Conservation (phyloP, 2,113 vertebrate species). For the Brachyistius frenatus region DNA sequence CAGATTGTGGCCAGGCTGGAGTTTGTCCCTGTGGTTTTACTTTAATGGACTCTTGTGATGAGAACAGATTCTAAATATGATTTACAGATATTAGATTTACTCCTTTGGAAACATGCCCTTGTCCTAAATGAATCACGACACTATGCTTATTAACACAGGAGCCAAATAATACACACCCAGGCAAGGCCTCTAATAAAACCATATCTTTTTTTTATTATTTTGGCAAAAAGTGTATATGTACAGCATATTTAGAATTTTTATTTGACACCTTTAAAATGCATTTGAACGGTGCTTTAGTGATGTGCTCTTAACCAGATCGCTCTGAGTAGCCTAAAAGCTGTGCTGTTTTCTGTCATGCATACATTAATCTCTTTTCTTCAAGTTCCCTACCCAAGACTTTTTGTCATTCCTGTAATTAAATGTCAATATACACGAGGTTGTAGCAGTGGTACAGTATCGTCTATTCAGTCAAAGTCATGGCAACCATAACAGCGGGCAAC, state of each 20-base stretch:
- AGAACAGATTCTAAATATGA: slow-evolving; percentile 62
- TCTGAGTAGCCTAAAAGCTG: slow-evolving; percentile 75
- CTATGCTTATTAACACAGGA: not conserved
- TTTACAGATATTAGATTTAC: slow-evolving; percentile 59
- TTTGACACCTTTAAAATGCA: slow-evolving; percentile 84
- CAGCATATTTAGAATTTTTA: slow-evolving; percentile 77
- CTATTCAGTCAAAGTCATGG: slow-evolving; percentile 63
- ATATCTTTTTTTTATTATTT: slow-evolving; percentile 79
- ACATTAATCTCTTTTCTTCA: slow-evolving; percentile 56
- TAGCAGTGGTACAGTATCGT: slow-evolving; percentile 47
- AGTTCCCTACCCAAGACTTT: slow-evolving; percentile 16
- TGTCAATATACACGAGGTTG: slow-evolving; percentile 39
- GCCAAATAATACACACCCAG: slow-evolving; percentile 46
- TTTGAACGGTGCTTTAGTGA: slow-evolving; percentile 80
- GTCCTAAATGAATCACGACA: slow-evolving; percentile 34
- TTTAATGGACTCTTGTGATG: slow-evolving; percentile 64
- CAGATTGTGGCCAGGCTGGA: slow-evolving; percentile 33
- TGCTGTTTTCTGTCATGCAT: slow-evolving; percentile 80
- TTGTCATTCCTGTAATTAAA: slow-evolving; percentile 45
- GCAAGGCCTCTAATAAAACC: slow-evolving; percentile 76
- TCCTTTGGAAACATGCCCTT: slow-evolving; percentile 48
- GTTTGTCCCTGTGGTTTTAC: slow-evolving; percentile 57
- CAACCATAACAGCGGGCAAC: slow-evolving; percentile 61
- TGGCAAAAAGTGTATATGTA: slow-evolving; percentile 85
- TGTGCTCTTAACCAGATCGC: slow-evolving; percentile 81